Base-by-base conservation (phyloP, 2,797 vertebrate species). In the Otolemur crassicaudatus region DNA sequence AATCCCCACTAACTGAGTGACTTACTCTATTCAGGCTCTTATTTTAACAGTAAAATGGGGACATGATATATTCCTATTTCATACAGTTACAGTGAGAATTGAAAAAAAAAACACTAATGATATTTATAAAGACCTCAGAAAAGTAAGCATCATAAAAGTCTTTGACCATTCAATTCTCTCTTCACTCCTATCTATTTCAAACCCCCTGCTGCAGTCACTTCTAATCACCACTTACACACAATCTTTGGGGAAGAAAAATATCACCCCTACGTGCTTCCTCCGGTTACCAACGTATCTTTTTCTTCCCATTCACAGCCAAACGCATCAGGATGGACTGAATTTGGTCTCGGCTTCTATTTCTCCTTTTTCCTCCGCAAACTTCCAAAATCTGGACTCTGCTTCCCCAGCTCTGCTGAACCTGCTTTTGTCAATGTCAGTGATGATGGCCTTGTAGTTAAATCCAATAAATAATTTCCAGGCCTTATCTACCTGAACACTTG, bases 401-500 rank as follows among this genome's bases (percentile, higher is more conserved):
- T 94, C 67, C 87, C 56, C 76, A 90, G 46, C 79, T 88, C 89
- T 90, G 93, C 95, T 85, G 91, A 82, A 94, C 67, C 67, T 94
- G 96, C 87, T 97, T 84, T 96, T 98, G 97, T 97, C 97, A 97
- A 97, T 97, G 97, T 98, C 97, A 97, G 93, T 0, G 53, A 97
- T 97, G 97, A 97, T 96, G 97, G 97, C 96, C 97, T 98, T 96
- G 96, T 97, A 97, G 96, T 98, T 97, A 98, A 98, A 98, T 97
- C 95, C 97, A 98, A 97, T 98, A 98, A 97, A 98, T 97, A 97
- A 98, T 98, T 98, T 97, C 95, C 96, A 95, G 73, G 84, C 81
- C 97, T 98, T 98, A 98, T 98, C 97, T 98, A 92, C 96, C 93
- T 90, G 97, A 97, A 97, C 97, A 98, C 96, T 98, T 97, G 97